Conservation (phyloP, 1,140 invertebrate species). For the Sitobion miscanthi region DNA sequence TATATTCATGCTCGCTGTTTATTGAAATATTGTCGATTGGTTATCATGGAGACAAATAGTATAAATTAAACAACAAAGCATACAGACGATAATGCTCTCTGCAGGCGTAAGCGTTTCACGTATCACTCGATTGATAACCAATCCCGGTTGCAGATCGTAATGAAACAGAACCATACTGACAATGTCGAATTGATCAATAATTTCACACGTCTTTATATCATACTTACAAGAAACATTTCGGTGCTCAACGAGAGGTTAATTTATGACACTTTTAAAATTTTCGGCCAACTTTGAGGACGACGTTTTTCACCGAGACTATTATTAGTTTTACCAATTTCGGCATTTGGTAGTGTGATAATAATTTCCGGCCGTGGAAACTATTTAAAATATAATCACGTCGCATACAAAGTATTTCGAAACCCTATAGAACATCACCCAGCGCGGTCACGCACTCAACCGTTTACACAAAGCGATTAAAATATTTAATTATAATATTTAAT, state of each 20-base stretch:
- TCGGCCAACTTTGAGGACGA: background rate
- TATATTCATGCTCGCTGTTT: background rate
- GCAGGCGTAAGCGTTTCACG: background rate
- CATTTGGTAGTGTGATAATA: background rate
- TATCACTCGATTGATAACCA: background rate
- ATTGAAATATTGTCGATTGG: background rate
- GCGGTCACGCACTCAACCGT: background rate
- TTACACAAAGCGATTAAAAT: background rate
- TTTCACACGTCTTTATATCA: background rate
- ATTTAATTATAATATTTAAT: slow-evolving; percentile 20
- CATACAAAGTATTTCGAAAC: background rate
- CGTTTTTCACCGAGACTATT: background rate
- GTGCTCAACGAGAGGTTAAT: background rate
- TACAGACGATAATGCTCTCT: background rate
- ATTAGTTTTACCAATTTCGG: background rate
- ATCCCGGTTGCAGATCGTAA: too few species aligned
- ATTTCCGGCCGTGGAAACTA: background rate
- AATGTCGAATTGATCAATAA: background rate
- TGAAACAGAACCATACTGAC: background rate
- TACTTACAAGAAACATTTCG: background rate
- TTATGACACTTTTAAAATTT: background rate
- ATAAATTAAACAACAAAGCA: background rate
- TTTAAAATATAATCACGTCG: background rate
- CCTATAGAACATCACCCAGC: background rate
- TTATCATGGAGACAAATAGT: background rate